phyloP scores from a whole-genome alignment of 2,797 vertebrate species.

The Pangasius larnaudii region DNA sequence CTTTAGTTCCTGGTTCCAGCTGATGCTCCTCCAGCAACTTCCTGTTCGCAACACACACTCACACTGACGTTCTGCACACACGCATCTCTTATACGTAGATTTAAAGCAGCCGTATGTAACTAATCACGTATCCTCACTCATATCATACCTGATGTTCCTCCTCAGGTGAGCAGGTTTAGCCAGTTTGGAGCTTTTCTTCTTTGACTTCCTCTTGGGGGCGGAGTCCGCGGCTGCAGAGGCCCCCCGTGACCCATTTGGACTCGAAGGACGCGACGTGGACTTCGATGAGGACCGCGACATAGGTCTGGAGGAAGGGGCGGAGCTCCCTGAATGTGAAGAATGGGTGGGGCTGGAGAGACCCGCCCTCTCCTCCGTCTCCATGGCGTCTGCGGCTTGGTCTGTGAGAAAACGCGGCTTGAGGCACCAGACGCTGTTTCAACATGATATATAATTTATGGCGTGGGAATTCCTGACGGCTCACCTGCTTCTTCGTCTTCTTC shows the following conservation, averaged over 20 bases:
- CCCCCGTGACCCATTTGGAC: slow-evolving; percentile 56
- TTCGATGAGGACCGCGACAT: slow-evolving; percentile 71
- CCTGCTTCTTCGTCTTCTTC: slow-evolving; percentile 62
- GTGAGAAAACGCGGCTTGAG: slow-evolving; percentile 17
- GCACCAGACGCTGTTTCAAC: background rate
- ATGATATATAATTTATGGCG: background rate
- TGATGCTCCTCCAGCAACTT: slow-evolving; percentile 96
- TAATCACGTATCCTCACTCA: background rate
- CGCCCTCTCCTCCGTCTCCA: slow-evolving; percentile 75
- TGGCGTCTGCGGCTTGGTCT: slow-evolving; percentile 82
- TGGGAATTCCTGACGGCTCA: slow-evolving; percentile 51
- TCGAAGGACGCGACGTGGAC: slow-evolving; percentile 66
- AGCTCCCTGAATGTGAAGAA: slow-evolving; percentile 88
- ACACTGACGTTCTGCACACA: background rate
- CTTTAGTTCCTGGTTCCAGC: slow-evolving; percentile 95
- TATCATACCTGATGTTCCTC: slow-evolving; percentile 91
- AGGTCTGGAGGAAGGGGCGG: slow-evolving; percentile 71
- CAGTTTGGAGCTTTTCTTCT: slow-evolving; percentile 77
- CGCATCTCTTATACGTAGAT: no score
- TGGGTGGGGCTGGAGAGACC: slow-evolving; percentile 84
- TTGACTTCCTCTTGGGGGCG: slow-evolving; percentile 80
- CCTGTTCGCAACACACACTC: slow-evolving; percentile 70
- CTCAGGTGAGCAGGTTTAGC: slow-evolving; percentile 92
- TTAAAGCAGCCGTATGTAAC: background rate
- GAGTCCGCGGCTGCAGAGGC: slow-evolving; percentile 72